Conservation (phyloP, 2,888 invertebrate genomes). For the Aspidapion aeneum region DNA sequence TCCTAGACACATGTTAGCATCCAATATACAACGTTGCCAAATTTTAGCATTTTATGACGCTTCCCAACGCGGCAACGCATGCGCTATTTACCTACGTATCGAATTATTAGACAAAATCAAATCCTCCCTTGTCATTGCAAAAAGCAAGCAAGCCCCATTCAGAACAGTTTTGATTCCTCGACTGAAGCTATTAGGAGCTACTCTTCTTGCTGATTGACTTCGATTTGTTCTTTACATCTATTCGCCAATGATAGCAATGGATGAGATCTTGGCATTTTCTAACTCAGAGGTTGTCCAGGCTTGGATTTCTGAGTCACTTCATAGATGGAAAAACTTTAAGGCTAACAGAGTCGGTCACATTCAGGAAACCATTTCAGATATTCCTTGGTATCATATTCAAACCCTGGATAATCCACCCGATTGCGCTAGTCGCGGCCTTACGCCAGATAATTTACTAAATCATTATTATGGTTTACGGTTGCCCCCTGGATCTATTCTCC, state of each 20-base stretch:
- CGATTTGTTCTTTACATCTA: background rate
- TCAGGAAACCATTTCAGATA: background rate
- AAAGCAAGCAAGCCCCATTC: background rate
- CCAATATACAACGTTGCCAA: background rate
- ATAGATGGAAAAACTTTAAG: background rate
- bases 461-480: too few relatives aligned
- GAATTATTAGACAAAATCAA: background rate
- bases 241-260: background rate
- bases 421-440: background rate
- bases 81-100: background rate
- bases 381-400: background rate
- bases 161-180: background rate
- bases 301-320: background rate
- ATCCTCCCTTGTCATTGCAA: background rate
- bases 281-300: background rate
- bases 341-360: background rate
- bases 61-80: too few relatives aligned
- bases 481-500: too few relatives aligned
- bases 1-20: background rate
- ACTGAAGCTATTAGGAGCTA: background rate
- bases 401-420: background rate
- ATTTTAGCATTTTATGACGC: background rate
- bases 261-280: background rate
- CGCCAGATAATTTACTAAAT: background rate
- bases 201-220: background rate